Percentiles rank a stretch among this genome's conserved stretches.
phyloP scores from a whole-genome alignment of 2,113 vertebrate species.

The Laticauda colubrina region DNA sequence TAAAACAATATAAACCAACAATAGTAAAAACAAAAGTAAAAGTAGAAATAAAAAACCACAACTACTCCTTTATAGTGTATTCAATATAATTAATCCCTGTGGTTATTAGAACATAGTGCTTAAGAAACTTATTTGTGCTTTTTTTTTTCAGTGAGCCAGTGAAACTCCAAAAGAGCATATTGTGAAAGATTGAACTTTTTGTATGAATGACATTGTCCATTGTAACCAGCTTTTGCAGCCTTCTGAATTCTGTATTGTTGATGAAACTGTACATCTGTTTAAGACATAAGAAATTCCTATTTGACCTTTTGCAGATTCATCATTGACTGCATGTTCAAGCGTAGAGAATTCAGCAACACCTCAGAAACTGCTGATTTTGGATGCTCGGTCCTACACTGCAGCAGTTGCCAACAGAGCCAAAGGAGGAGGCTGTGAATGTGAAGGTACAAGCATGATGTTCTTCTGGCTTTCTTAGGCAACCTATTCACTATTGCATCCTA shows the following conservation, averaged over 20 bases:
- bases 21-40: neutral
- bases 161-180: neutral
- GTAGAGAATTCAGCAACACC: conserved; percentile 80
- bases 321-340: conserved; percentile 81
- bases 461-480: neutral
- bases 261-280: neutral
- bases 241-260: neutral
- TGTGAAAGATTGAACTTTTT: neutral
- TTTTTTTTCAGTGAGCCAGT: neutral
- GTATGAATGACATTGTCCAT: neutral
- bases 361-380: conserved; percentile 95
- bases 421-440: conserved; percentile 96
- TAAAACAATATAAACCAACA: neutral
- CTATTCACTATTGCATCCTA: neutral
- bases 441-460: conserved; percentile 74
- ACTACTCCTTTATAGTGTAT: neutral
- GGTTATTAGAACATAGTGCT: neutral
- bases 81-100: neutral
- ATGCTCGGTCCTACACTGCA: conserved; percentile 94
- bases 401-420: conserved; percentile 98
- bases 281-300: neutral
- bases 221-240: neutral
- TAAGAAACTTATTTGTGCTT: neutral
- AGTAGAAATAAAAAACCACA: neutral
- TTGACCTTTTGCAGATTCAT: conserved; percentile 78